Conservation (phyloP, 2,113 vertebrate species). For the Pleuronectes platessa region DNA sequence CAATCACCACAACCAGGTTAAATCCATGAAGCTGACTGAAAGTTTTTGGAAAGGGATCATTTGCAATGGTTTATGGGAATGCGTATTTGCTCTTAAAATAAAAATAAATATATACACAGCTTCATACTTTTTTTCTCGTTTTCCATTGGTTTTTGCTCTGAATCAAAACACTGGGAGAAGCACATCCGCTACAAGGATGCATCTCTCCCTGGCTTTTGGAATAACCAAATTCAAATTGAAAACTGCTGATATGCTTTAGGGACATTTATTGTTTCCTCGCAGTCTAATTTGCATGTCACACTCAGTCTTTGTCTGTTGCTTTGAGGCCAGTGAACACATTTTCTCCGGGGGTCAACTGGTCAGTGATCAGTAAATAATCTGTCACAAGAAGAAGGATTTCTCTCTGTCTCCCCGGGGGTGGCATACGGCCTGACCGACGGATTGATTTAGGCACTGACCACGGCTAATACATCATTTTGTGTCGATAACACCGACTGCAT, state of each 20-base stretch:
- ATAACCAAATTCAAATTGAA: slow-evolving; percentile 15
- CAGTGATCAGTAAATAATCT: slow-evolving; percentile 58
- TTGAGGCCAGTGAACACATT: slow-evolving; percentile 20
- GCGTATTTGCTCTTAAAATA: too few relatives aligned
- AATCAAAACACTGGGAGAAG: too few relatives aligned
- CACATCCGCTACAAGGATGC: neutral
- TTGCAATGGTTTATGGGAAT: too few relatives aligned
- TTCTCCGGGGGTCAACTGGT: slow-evolving; percentile 31
- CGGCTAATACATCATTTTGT: slow-evolving; percentile 59
- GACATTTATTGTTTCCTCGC: neutral
- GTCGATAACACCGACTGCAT: slow-evolving; percentile 29
- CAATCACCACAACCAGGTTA: too few relatives aligned
- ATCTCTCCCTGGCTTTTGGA: slow-evolving; percentile 1
- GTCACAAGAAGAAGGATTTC: slow-evolving; percentile 45
- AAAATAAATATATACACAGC: too few relatives aligned
- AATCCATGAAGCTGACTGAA: too few relatives aligned
- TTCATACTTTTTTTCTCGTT: too few relatives aligned
- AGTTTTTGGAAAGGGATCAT: too few relatives aligned
- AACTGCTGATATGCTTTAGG: neutral
- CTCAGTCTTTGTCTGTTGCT: too few relatives aligned
- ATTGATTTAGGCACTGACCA: slow-evolving; percentile 35
- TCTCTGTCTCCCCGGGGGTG: slow-evolving; percentile 31
- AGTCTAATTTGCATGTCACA: slow-evolving; percentile 17
- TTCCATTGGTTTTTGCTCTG: too few relatives aligned
- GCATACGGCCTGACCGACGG: slow-evolving; percentile 55